Conservation (phyloP, 2,888 invertebrate genomes). For the Cancer borealis region DNA sequence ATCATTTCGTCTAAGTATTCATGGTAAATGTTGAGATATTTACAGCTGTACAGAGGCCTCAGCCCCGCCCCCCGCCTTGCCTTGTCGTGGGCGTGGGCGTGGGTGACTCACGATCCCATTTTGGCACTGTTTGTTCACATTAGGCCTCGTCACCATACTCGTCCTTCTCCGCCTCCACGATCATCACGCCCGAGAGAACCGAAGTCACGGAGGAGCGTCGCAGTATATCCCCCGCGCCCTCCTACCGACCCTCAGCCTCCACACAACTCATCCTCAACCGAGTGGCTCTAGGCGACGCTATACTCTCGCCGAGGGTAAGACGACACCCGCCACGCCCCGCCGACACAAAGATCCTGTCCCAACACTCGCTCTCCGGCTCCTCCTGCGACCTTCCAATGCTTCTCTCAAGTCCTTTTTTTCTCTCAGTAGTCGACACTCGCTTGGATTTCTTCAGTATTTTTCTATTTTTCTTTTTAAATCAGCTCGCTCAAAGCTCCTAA, state of each 20-base stretch:
- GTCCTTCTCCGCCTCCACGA: conserved; percentile 45
- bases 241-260: conserved; percentile 70
- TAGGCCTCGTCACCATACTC: conserved; percentile 56
- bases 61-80: background rate
- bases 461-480: background rate
- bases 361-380: background rate
- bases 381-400: conserved; percentile 11
- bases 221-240: conserved; percentile 50
- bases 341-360: background rate
- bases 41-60: background rate
- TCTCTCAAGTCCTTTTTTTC: background rate
- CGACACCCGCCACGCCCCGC: conserved; percentile 6
- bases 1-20: background rate
- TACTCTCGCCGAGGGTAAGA: conserved; percentile 55
- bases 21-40: conserved; percentile 1
- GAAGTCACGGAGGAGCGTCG: conserved; percentile 59
- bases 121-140: conserved; percentile 57
- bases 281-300: conserved; percentile 57
- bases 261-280: conserved; percentile 76
- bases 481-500: background rate
- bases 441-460: background rate
- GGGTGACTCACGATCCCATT: background rate
- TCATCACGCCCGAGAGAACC: conserved; percentile 35
- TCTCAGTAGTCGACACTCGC: background rate
- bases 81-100: background rate